phyloP scores from a whole-genome alignment of 1,140 invertebrate genomes.

The Sminthurinus signatus region DNA sequence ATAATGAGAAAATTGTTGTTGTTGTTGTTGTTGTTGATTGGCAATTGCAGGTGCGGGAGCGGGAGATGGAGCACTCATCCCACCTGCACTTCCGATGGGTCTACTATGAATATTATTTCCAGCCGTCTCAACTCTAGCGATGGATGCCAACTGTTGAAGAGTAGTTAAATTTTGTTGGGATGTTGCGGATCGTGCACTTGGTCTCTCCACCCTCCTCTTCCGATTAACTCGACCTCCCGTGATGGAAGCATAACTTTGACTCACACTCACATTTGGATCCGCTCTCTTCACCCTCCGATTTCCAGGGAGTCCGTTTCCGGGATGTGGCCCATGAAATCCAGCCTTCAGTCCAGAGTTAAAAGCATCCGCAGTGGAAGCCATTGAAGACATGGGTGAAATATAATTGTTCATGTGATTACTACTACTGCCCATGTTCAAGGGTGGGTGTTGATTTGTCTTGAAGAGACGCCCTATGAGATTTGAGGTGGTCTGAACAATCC shows the following conservation, averaged over 20 bases:
- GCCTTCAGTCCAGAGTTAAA: not conserved
- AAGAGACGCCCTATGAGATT: slow-evolving; percentile 30
- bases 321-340: slow-evolving; percentile 10
- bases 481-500: slow-evolving; percentile 18
- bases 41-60: too few species aligned
- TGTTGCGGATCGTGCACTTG: too few species aligned
- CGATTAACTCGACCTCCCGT: not conserved
- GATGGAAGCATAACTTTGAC: slow-evolving; percentile 24
- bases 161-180: not conserved
- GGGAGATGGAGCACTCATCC: too few species aligned
- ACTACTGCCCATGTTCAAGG: not conserved
- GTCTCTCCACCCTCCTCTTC: not conserved
- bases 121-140: slow-evolving; percentile 1
- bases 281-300: slow-evolving; percentile 25
- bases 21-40: not conserved
- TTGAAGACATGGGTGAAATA: slow-evolving; percentile 20
- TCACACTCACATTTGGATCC: slow-evolving; percentile 18
- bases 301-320: slow-evolving; percentile 30
- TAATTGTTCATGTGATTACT: slow-evolving; percentile 21
- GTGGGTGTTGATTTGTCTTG: slow-evolving; percentile 22
- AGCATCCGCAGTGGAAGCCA: too few species aligned
- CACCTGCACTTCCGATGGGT: too few species aligned
- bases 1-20: not conserved
- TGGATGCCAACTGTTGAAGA: not conserved
- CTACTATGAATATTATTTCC: too few species aligned